These are phyloP conservation scores for Achlya flavicornis DNA, from an alignment of 2,888 invertebrate genomes.

Conservation along the genomic window DNA sequence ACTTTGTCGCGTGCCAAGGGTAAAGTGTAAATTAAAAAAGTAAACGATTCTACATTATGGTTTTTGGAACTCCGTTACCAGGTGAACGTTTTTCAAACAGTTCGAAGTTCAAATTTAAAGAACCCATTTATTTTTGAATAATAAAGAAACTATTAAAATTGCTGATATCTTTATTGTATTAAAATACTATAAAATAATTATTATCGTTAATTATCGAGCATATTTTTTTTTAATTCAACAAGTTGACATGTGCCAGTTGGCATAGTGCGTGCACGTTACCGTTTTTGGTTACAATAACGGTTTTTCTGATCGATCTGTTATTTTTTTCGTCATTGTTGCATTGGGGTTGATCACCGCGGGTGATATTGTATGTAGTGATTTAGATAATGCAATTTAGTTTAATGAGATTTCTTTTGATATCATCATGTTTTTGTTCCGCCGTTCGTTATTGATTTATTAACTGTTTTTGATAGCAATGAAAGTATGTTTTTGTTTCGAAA, in stretches of 20 bases:
- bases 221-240: background rate
- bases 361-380: background rate
- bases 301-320: slow-evolving; percentile 11
- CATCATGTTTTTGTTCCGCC: background rate
- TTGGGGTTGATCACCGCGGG: slow-evolving; percentile 10
- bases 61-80: background rate
- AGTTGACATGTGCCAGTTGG: background rate
- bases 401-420: background rate
- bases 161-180: too few species aligned
- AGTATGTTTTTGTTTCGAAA: too few species aligned
- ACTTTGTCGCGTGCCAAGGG: slow-evolving; percentile 12
- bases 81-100: background rate
- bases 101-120: background rate
- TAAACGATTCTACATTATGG: slow-evolving; percentile 10
- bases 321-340: background rate
- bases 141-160: too few species aligned
- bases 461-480: background rate
- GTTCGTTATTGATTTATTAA: background rate
- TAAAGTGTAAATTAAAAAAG: slow-evolving; percentile 15
- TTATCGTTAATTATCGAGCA: too few species aligned
- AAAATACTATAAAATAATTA: too few species aligned
- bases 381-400: slow-evolving; percentile 1
- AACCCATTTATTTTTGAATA: too few species aligned
- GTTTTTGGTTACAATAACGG: slow-evolving; percentile 11
- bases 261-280: slow-evolving; percentile 6